Conservation (phyloP, 2,888 invertebrate species). For the Rhagonycha lutea region DNA sequence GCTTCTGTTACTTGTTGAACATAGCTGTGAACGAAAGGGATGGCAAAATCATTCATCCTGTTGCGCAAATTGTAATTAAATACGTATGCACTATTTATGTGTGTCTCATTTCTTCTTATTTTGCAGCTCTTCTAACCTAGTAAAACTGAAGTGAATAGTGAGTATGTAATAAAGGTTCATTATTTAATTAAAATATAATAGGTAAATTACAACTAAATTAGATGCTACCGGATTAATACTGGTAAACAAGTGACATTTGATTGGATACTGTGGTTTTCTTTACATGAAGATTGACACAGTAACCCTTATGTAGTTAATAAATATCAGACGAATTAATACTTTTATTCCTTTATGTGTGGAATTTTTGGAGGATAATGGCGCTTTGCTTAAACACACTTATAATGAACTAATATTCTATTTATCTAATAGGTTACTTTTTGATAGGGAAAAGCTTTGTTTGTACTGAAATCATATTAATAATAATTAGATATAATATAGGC, state of each 20-base stretch:
- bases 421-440: no score
- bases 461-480: no score
- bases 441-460: no score
- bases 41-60: constrained; percentile 22
- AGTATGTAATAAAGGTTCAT: constrained; percentile 23
- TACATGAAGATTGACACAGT: constrained; percentile 24
- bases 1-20: constrained; percentile 4
- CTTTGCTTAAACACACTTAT: no score
- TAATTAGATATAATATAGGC: no score
- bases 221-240: constrained; percentile 27
- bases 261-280: constrained; percentile 9
- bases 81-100: constrained; percentile 18
- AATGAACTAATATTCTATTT: no score
- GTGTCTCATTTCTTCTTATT: constrained; percentile 17
- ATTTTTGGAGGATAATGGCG: not conserved
- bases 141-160: constrained; percentile 20
- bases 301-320: not conserved
- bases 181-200: constrained; percentile 31
- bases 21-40: constrained; percentile 19
- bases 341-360: not conserved
- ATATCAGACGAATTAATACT: not conserved
- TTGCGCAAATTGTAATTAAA: constrained; percentile 23
- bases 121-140: constrained; percentile 21
- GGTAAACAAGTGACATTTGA: constrained; percentile 24
- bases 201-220: constrained; percentile 30